Evolutionary conservation across 2,888 invertebrate genomes (phyloP).

Genomic region (Netelia fuscicornis): DNA sequence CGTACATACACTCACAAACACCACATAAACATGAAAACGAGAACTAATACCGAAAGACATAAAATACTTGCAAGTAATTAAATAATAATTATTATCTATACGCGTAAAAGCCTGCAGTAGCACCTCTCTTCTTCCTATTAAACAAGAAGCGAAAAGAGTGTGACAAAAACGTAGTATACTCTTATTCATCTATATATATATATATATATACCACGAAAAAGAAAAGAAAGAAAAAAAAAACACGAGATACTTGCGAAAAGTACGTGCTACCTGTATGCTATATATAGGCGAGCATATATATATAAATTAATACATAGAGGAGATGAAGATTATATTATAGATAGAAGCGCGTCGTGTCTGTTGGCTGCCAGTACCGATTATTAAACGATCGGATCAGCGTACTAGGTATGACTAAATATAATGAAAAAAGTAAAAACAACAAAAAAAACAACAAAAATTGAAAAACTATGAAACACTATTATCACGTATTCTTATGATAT

Average conservation of each 20-base stretch:
- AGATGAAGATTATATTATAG: constrained; percentile 67
- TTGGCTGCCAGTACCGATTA: constrained; percentile 67
- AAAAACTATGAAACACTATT: constrained; percentile 54
- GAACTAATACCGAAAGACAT: constrained; percentile 35
- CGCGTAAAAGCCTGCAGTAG: constrained; percentile 64
- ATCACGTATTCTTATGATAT: constrained; percentile 61
- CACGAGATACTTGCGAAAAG: constrained; percentile 16
- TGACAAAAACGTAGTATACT: constrained; percentile 32
- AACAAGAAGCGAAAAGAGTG: constrained; percentile 21
- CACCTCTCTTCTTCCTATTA: constrained; percentile 66
- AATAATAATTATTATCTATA: constrained; percentile 44
- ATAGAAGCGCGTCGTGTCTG: constrained; percentile 67
- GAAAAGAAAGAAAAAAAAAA: constrained; percentile 18
- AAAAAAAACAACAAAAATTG: constrained; percentile 24
- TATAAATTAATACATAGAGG: constrained; percentile 47
- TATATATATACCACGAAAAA: not conserved
- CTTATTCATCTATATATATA: constrained; percentile 31
- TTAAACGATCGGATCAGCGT: constrained; percentile 56
- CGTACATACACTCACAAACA: constrained; percentile 23
- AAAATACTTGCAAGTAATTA: constrained; percentile 13
- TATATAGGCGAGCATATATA: constrained; percentile 48
- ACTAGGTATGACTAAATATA: constrained; percentile 60
- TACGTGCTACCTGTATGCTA: constrained; percentile 28
- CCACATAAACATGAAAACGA: constrained; percentile 21
- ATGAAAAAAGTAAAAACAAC: constrained; percentile 12